Conservation (phyloP, 2,797 vertebrate genomes). For the Neosilurus mollespiculum region DNA sequence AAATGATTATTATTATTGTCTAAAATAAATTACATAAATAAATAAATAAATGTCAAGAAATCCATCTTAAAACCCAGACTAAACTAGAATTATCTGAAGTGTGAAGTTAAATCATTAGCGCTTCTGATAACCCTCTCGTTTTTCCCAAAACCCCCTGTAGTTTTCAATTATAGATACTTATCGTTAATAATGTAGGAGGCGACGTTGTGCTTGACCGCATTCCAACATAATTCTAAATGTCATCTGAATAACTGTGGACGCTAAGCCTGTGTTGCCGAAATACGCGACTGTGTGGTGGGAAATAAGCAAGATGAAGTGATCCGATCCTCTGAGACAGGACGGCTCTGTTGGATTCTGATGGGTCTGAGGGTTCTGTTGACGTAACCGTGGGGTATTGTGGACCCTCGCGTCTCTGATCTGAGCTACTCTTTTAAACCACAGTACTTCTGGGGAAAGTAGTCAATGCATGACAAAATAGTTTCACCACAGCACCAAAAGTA, state of each 20-base stretch:
- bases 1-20: not conserved
- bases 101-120: not conserved
- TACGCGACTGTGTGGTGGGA: not conserved
- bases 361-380: not conserved
- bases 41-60: not conserved
- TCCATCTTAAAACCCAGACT: not conserved
- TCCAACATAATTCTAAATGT: not conserved
- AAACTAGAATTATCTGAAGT: not conserved
- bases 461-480: not conserved
- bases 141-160: not conserved
- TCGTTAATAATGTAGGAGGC: slow-evolving; percentile 2
- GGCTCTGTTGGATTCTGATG: too few species aligned
- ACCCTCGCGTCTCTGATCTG: not conserved
- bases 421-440: not conserved
- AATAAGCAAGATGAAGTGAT: too few species aligned
- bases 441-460: not conserved
- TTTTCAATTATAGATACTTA: not conserved
- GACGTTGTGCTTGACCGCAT: not conserved
- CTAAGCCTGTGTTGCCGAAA: not conserved
- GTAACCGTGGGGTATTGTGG: not conserved
- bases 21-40: not conserved
- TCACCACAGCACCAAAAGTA: not conserved
- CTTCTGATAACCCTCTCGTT: not conserved
- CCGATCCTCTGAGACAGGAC: not conserved
- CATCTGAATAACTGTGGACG: not conserved